Conservation (phyloP, 2,797 vertebrate species). For the Sebastes alutus region DNA sequence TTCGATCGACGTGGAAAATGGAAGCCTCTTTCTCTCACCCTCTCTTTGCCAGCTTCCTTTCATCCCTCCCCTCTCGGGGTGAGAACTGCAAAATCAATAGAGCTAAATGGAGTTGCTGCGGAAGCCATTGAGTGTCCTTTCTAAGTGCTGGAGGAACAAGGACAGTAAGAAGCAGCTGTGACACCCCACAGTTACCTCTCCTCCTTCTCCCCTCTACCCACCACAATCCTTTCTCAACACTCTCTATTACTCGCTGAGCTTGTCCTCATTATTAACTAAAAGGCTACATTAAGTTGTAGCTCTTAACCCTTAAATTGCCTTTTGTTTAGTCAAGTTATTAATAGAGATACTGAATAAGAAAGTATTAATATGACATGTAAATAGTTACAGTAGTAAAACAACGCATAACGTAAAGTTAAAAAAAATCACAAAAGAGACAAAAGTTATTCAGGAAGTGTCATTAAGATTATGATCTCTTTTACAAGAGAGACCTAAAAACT, state of each 20-base stretch:
- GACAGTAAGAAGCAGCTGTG: conserved; percentile 63
- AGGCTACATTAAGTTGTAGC: background rate
- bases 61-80: conserved; percentile 56
- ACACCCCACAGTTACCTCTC: conserved; percentile 57
- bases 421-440: background rate
- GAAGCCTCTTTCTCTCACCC: conserved; percentile 38
- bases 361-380: background rate
- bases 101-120: conserved; percentile 82
- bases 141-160: conserved; percentile 76
- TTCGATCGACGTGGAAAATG: conserved; percentile 62
- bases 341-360: background rate
- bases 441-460: background rate
- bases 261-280: conserved; percentile 29
- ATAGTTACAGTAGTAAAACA: background rate
- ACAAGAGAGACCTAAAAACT: background rate
- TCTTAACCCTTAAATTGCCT: background rate
- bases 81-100: conserved; percentile 85
- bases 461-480: background rate
- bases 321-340: background rate
- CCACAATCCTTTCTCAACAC: conserved; percentile 13
- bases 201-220: conserved; percentile 1
- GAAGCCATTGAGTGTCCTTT: conserved; percentile 81
- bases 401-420: background rate
- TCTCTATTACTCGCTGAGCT: conserved; percentile 1
- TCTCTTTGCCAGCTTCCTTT: conserved; percentile 60